phyloP scores from a whole-genome alignment of 2,113 vertebrate species.

The Charina bottae region DNA sequence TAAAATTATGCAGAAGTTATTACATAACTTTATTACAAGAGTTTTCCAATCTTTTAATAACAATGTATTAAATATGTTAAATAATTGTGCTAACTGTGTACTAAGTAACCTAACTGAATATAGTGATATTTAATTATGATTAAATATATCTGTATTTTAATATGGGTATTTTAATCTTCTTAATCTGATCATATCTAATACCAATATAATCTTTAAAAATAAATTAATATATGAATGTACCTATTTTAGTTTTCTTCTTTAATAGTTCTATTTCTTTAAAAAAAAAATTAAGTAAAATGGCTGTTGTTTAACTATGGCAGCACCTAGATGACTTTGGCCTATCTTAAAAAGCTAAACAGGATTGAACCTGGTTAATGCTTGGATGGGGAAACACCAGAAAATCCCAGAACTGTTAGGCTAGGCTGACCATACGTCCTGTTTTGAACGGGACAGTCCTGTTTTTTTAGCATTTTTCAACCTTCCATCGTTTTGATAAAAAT shows the following conservation, averaged over 20 bases:
- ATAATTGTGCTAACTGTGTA: not conserved
- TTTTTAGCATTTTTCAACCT: no score
- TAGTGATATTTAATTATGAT: not conserved
- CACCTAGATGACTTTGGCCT: no score
- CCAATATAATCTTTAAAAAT: not conserved
- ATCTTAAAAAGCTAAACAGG: not conserved
- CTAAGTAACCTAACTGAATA: not conserved
- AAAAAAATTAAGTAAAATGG: not conserved
- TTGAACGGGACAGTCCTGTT: no score
- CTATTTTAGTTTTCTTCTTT: not conserved
- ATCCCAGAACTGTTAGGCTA: not conserved
- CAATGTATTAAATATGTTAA: not conserved
- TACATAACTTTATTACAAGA: slow-evolving; percentile 13
- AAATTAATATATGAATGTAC: not conserved
- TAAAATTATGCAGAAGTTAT: not conserved
- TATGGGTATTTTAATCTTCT: not conserved
- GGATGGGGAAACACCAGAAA: not conserved
- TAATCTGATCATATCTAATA: not conserved
- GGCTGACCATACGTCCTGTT: no score
- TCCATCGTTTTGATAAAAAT: no score
- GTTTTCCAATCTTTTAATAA: not conserved
- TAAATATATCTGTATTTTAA: not conserved
- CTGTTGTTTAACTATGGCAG: not conserved
- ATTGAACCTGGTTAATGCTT: not conserved
- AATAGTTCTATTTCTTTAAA: not conserved